Evolutionary conservation across 2,113 vertebrate genomes (phyloP).

Genomic region (Halichoeres trimaculatus): DNA sequence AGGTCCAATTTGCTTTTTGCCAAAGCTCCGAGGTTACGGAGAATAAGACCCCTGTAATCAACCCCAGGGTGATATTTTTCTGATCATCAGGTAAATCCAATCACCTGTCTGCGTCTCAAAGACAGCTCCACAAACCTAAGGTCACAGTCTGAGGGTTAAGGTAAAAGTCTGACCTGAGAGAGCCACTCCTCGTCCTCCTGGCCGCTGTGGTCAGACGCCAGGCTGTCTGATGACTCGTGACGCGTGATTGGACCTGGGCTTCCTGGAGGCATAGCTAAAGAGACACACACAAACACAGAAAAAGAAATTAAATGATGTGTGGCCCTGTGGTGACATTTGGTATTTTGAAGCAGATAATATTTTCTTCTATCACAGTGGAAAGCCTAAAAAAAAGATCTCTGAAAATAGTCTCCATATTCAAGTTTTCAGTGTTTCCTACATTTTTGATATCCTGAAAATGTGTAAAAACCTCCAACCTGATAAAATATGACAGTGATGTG

Average conservation of each 20-base stretch:
- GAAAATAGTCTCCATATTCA: not conserved
- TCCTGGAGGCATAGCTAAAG: constrained; percentile 88
- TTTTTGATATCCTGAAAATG: not conserved
- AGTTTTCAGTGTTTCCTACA: not conserved
- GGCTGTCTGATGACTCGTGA: constrained; percentile 94
- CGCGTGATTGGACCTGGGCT: constrained; percentile 93
- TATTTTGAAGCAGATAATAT: not conserved
- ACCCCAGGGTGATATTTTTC: not conserved
- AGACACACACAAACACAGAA: not conserved
- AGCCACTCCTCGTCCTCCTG: constrained; percentile 98
- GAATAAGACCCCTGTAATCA: not conserved
- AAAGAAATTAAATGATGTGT: not conserved
- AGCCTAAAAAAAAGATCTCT: not conserved
- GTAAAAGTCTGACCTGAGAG: constrained; percentile 89
- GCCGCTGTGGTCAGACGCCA: constrained; percentile 93
- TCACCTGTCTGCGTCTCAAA: not conserved
- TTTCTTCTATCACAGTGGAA: not conserved
- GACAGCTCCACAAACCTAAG: not conserved
- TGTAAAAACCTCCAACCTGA: not conserved
- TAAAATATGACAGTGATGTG: not conserved
- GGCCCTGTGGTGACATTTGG: not conserved
- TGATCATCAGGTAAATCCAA: not conserved
- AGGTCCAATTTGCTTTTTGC: too few relatives aligned
- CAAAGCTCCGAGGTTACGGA: not conserved
- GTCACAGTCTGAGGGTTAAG: not conserved